Conservation (phyloP, 2,113 vertebrate species). For the Odontophorus gujanensis region DNA sequence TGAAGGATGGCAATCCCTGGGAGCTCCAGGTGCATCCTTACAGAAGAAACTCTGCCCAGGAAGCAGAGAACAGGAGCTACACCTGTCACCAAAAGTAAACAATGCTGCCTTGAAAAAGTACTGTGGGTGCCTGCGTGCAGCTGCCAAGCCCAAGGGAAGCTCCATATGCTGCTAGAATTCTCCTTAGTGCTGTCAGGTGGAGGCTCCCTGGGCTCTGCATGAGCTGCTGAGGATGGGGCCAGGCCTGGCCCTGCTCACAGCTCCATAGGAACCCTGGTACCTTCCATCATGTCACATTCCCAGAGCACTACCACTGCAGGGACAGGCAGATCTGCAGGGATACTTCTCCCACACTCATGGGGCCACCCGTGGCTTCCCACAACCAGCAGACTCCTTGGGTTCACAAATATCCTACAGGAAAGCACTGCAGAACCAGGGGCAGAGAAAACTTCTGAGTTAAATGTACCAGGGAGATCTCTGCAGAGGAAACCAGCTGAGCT, state of each 20-base stretch:
- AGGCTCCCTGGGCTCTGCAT: not conserved
- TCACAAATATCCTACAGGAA: not conserved
- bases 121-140: not conserved
- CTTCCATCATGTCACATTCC: not conserved
- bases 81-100: not conserved
- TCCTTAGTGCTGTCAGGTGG: not conserved
- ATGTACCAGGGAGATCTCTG: not conserved
- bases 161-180: not conserved
- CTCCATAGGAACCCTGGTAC: accelerated
- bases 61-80: not conserved
- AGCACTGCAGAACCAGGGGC: not conserved
- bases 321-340: not conserved
- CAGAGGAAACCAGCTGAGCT: not conserved
- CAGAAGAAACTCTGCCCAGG: not conserved
- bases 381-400: not conserved
- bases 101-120: accelerated
- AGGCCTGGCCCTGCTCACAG: not conserved
- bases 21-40: not conserved
- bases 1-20: not conserved
- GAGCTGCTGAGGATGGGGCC: not conserved
- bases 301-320: not conserved
- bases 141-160: slow-evolving; percentile 30
- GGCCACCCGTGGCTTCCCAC: not conserved
- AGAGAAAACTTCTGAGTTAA: not conserved
- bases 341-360: not conserved